Conservation (phyloP, 2,113 vertebrate genomes). For the Glaucidium brasilianum region DNA sequence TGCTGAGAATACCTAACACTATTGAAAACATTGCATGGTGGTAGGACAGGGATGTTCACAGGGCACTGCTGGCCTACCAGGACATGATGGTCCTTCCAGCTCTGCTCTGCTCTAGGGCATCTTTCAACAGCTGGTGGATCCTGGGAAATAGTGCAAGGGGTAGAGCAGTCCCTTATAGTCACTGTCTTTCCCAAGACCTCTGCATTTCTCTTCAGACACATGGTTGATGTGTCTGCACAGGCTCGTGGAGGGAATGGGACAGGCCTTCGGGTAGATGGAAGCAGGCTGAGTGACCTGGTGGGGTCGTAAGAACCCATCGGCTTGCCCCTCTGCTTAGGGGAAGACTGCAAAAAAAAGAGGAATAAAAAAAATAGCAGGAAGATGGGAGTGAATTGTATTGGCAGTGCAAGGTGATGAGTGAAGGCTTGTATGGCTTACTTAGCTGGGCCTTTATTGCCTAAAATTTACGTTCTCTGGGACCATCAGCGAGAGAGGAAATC, state of each 20-base stretch:
- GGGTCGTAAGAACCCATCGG: background rate
- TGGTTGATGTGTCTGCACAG: background rate
- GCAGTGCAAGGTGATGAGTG: constrained; percentile 32
- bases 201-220: background rate
- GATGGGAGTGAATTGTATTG: background rate
- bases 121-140: background rate
- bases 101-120: background rate
- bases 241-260: background rate
- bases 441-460: constrained; percentile 26
- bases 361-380: background rate
- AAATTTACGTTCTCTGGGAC: background rate
- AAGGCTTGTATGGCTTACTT: background rate
- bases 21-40: background rate
- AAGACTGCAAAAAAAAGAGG: background rate
- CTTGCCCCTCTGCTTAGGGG: background rate
- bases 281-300: background rate
- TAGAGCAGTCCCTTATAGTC: background rate
- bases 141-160: background rate
- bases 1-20: background rate
- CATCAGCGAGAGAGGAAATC: background rate
- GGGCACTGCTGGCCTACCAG: background rate
- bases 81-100: background rate
- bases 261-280: background rate
- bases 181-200: background rate
- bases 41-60: background rate